A percentile compares a stretch with the other conserved stretches of the same genome.
These are phyloP conservation scores for Masticophis lateralis DNA, from an alignment of 2,797 vertebrate species.

Conservation along the genomic window DNA sequence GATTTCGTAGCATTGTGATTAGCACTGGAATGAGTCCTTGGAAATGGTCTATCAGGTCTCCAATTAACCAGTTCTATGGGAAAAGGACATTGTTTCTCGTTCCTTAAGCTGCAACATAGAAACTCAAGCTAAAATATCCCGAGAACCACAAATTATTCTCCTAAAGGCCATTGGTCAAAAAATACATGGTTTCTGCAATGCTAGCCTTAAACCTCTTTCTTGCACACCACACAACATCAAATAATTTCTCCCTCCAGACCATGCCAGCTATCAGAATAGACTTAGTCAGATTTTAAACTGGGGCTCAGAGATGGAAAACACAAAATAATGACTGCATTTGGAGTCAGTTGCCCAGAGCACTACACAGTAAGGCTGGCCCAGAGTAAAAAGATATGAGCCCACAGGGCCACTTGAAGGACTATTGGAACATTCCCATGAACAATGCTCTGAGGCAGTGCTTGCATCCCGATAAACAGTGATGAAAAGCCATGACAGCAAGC, in stretches of 20 bases:
- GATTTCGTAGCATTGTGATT: conserved; percentile 46
- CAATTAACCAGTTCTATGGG: conserved; percentile 20
- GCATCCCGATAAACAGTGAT: conserved; percentile 63
- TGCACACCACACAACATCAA: not conserved
- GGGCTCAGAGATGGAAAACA: not conserved
- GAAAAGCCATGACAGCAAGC: conserved; percentile 59
- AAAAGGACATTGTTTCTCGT: conserved; percentile 14
- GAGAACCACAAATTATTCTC: conserved; percentile 10
- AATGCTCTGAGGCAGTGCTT: conserved; percentile 57
- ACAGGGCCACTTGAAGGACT: conserved; percentile 62
- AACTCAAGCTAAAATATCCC: conserved; percentile 23
- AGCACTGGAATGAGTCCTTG: conserved; percentile 40
- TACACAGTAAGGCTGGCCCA: conserved; percentile 15
- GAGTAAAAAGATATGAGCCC: conserved; percentile 49
- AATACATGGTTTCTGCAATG: not conserved
- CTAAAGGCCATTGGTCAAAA: not conserved
- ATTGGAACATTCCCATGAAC: conserved; percentile 34
- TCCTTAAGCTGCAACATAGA: conserved; percentile 21
- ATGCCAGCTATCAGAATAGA: not conserved
- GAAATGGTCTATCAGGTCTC: conserved; percentile 16
- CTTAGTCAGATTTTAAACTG: not conserved
- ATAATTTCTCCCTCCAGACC: not conserved
- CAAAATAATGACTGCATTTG: not conserved
- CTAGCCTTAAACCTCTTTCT: not conserved
- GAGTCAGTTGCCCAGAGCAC: not conserved